Conservation (phyloP, 2,797 vertebrate genomes). For the Hyperoplus lanceolatus region DNA sequence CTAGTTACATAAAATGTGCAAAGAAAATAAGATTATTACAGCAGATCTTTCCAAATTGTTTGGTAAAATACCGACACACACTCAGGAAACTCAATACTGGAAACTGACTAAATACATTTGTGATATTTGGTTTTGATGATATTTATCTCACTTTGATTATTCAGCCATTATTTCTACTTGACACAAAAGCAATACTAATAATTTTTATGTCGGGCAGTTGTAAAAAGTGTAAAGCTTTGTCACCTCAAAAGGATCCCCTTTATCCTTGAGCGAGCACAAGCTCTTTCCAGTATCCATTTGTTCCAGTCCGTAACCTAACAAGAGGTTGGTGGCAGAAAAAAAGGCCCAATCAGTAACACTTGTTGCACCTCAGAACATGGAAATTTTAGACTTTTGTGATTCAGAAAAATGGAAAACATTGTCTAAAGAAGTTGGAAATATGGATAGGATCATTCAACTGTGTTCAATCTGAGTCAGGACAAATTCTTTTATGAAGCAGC, state of each 20-base stretch:
- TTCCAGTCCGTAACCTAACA: slow-evolving; percentile 81
- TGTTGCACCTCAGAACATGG: slow-evolving; percentile 85
- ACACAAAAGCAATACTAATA: slow-evolving; percentile 25
- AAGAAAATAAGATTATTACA: not conserved
- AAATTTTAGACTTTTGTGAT: slow-evolving; percentile 77
- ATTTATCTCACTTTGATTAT: not conserved
- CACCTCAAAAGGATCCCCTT: slow-evolving; percentile 60
- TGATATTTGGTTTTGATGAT: not conserved
- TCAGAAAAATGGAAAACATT: slow-evolving; percentile 80
- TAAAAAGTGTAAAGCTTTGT: slow-evolving; percentile 55
- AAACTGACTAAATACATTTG: not conserved
- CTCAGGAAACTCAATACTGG: not conserved
- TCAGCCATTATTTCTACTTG: not conserved
- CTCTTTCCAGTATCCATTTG: slow-evolving; percentile 72
- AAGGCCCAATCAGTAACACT: slow-evolving; percentile 84
- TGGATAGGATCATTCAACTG: slow-evolving; percentile 85
- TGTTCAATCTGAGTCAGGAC: slow-evolving; percentile 86
- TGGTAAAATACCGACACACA: no score
- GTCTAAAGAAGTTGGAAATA: slow-evolving; percentile 83
- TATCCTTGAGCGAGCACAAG: slow-evolving; percentile 68
- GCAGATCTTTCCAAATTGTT: not conserved
- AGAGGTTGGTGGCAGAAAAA: slow-evolving; percentile 76
- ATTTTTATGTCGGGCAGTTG: slow-evolving; percentile 32
- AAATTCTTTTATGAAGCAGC: slow-evolving; percentile 83
- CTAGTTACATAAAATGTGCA: not conserved